Conservation (phyloP, 1,140 invertebrate species). For the Ostrea edulis region DNA sequence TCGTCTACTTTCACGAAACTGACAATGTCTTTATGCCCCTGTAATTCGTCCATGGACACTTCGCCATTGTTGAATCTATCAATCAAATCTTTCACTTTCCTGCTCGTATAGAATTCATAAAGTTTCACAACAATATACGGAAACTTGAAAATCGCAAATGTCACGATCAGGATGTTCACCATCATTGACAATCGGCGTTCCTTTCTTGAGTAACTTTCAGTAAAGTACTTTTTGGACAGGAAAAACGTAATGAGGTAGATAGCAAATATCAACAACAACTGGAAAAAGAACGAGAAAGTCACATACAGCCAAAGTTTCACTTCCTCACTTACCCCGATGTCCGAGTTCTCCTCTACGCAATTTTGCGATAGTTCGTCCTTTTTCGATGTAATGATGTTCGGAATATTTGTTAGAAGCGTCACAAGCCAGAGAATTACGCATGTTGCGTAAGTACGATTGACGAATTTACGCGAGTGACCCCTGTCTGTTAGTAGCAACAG, state of each 20-base stretch:
- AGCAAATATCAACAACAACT: constrained; percentile 62
- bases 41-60: background rate
- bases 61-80: constrained; percentile 7
- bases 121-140: constrained; percentile 66
- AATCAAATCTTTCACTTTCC: background rate
- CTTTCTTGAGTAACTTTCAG: constrained; percentile 68
- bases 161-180: constrained; percentile 64
- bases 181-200: constrained; percentile 68
- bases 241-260: constrained; percentile 67
- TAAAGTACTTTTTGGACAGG: constrained; percentile 68
- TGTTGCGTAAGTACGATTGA: constrained; percentile 55
- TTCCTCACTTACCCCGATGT: constrained; percentile 45
- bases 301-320: constrained; percentile 61
- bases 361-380: constrained; percentile 36
- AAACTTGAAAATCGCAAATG: constrained; percentile 66
- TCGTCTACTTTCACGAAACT: constrained; percentile 35
- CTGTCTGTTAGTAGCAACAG: constrained; percentile 69
- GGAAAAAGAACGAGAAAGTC: constrained; percentile 67
- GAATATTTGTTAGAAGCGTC: constrained; percentile 58
- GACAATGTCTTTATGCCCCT: background rate
- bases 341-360: constrained; percentile 28
- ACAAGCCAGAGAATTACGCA: constrained; percentile 54
- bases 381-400: constrained; percentile 53
- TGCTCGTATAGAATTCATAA: constrained; percentile 58
- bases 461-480: constrained; percentile 56